These are phyloP conservation scores for Paracanthobrama guichenoti DNA, from an alignment of 2,113 vertebrate species.

Conservation along the genomic window DNA sequence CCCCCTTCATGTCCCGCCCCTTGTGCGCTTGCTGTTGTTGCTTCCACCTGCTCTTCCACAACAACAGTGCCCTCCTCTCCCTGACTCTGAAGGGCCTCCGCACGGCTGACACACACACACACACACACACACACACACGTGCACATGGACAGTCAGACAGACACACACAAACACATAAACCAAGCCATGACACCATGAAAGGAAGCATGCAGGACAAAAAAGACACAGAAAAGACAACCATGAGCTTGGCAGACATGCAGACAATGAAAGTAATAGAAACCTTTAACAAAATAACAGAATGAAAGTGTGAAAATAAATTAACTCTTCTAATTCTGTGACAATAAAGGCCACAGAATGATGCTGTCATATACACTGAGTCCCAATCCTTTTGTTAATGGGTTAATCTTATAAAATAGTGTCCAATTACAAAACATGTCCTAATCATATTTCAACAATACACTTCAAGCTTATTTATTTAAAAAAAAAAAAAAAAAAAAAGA, in stretches of 20 bases:
- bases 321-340: not conserved
- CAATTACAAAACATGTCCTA: not conserved
- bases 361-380: not conserved
- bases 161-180: slow-evolving; percentile 49
- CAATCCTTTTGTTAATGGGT: not conserved
- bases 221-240: slow-evolving; percentile 2
- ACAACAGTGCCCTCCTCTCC: slow-evolving; percentile 62
- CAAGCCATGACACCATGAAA: not conserved
- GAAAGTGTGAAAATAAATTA: slow-evolving; percentile 53
- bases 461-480: not conserved
- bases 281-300: slow-evolving; percentile 44
- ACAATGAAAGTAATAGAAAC: slow-evolving; percentile 47
- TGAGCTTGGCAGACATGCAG: slow-evolving; percentile 30
- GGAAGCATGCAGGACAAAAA: slow-evolving; percentile 46
- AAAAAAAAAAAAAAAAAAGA: too few relatives aligned
- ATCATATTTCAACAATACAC: not conserved
- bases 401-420: not conserved
- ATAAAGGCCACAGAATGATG: not conserved
- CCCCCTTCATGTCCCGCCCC: slow-evolving; percentile 49
- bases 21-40: slow-evolving; percentile 64
- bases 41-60: slow-evolving; percentile 31
- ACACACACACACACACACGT: not conserved
- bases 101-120: slow-evolving; percentile 66
- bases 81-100: slow-evolving; percentile 70
- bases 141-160: not conserved